phyloP scores from a whole-genome alignment of 2,888 invertebrate species.

The Alentia gelatinosa region DNA sequence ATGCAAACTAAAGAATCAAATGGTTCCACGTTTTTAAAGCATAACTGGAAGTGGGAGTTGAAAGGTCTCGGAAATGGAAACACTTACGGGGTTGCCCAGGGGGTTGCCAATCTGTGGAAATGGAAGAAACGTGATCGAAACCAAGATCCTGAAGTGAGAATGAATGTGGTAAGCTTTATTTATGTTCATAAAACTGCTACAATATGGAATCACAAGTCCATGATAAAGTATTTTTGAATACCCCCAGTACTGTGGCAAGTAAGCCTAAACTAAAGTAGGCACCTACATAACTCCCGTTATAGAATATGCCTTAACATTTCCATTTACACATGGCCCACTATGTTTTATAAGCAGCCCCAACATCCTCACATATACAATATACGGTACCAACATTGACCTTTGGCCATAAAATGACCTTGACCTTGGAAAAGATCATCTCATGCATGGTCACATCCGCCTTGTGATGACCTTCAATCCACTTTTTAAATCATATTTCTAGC shows the following conservation, averaged over 20 bases:
- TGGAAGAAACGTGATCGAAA: neutral
- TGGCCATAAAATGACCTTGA: too few species aligned
- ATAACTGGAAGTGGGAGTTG: neutral
- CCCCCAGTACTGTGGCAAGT: neutral
- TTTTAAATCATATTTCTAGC: too few species aligned
- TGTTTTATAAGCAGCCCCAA: neutral
- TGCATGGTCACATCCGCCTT: too few species aligned
- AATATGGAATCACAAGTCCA: too few species aligned
- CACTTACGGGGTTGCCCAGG: too few species aligned
- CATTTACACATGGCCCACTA: neutral
- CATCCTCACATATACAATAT: too few species aligned
- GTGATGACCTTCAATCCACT: too few species aligned
- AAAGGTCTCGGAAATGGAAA: too few species aligned
- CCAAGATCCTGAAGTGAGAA: constrained; percentile 58
- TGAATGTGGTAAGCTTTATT: constrained; percentile 59
- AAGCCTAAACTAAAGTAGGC: neutral
- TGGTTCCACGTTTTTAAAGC: neutral
- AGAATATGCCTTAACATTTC: neutral
- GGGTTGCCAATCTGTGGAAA: neutral
- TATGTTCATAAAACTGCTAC: neutral
- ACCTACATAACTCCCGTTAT: neutral
- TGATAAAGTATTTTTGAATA: neutral
- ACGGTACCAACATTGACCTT: too few species aligned
- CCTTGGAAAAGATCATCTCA: too few species aligned
- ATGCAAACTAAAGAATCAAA: neutral